Evolutionary conservation across 2,113 vertebrate genomes (phyloP), one percentile per base, ranked within the genome.

Genomic region (Pterocles burchelli): DNA sequence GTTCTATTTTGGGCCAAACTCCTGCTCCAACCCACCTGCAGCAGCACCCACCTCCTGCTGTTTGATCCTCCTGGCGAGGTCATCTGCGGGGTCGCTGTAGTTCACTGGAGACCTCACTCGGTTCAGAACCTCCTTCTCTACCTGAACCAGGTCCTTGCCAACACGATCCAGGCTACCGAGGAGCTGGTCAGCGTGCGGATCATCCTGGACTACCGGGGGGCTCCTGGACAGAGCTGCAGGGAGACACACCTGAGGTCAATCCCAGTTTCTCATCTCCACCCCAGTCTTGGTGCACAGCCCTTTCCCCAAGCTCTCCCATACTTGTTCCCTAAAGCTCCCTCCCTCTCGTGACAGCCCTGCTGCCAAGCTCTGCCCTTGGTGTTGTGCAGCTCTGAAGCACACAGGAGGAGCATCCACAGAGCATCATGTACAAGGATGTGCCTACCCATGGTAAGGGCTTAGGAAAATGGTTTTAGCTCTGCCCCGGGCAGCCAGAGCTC

Each of bases 1-100:
- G 12, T 13, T 54, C 58, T 90, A 28, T 26, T 93, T 38, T 71
- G 55, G 70, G 24, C 38, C 65, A 41, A 57, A 62, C 36, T 11
- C 55, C 62, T 55, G 29, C 70, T 66, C 66, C 67, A 57, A 1
- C 45, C 33, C 7, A 0, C 33, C 34, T 1, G 0, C 38, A 34
- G 74, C 59, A 46, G 46, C 73, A 70, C 97, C 96, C 92, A 99
- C 99, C 98, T 99, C 97, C 92, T 99, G 99, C 16, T 98, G 98
- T 75, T 93, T 98, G 93, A 99, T 97, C 91, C 99, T 98, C 28
- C 95, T 97, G 88, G 96, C 82, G 52, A 99, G 97, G 96, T 99
- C 99, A 34, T 97, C 97, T 10, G 95, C 70, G 3, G 99, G 98
- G 76, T 99, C 97, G 0, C 13, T 97, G 89, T 95, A 97, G 95